Evolutionary conservation across 2,113 vertebrate genomes (phyloP).

Genomic region (Tiliqua scincoides): DNA sequence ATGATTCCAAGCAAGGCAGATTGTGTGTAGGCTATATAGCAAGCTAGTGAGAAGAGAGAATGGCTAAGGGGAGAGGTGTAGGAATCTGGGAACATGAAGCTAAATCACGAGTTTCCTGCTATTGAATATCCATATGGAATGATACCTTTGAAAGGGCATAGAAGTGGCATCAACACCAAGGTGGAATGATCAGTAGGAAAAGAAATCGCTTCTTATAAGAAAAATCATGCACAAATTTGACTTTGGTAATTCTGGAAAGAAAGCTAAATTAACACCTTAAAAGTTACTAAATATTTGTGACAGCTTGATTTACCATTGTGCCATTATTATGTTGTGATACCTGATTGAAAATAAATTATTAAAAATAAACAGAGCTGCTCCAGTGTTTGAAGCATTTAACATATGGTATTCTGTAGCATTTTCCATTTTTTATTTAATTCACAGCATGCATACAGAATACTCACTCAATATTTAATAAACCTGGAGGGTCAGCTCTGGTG

Average conservation of each 20-base stretch:
- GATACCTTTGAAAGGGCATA: conserved; percentile 34
- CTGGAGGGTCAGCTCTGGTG: conserved; percentile 76
- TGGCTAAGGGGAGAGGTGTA: conserved; percentile 18
- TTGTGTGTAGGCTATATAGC: conserved; percentile 40
- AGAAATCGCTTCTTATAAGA: conserved; percentile 30
- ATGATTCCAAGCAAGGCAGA: conserved; percentile 47
- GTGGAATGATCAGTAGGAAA: conserved; percentile 1
- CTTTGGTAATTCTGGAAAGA: not conserved
- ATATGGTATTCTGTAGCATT: conserved; percentile 52
- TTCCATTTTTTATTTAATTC: conserved; percentile 69
- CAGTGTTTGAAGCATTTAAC: conserved; percentile 57
- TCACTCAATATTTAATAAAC: conserved; percentile 78
- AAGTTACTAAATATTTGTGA: conserved; percentile 51
- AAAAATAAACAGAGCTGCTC: conserved; percentile 54
- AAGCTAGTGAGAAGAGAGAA: conserved; percentile 31
- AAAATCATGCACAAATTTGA: conserved; percentile 39
- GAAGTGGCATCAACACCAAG: conserved; percentile 15
- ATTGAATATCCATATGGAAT: conserved; percentile 28
- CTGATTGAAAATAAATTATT: conserved; percentile 65
- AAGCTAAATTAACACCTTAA: conserved; percentile 18
- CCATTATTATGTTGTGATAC: conserved; percentile 42
- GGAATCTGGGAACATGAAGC: conserved; percentile 27
- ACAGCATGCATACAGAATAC: conserved; percentile 58
- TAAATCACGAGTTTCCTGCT: conserved; percentile 44
- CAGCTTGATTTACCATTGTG: conserved; percentile 41